A percentile compares a stretch with the other conserved stretches of the same genome.
phyloP scores from a whole-genome alignment of 2,888 invertebrate genomes.

The Chironomus riparius region DNA sequence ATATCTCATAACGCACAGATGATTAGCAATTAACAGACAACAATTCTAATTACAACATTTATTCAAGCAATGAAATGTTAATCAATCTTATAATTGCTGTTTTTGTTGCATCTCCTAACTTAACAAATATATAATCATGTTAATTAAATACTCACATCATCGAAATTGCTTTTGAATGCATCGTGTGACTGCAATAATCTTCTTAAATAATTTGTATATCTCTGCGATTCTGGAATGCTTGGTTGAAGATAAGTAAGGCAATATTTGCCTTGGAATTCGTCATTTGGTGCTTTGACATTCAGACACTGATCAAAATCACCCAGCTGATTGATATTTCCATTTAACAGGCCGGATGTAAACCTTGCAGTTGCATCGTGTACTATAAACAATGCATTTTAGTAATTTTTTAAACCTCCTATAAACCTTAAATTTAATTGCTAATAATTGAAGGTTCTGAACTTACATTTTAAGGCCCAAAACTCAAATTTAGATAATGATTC shows the following conservation, averaged over 20 bases:
- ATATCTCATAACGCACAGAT: too few relatives aligned
- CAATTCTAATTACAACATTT: too few relatives aligned
- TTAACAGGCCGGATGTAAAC: slow-evolving; percentile 47
- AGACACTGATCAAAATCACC: slow-evolving; percentile 49
- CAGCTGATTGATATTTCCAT: slow-evolving; percentile 49
- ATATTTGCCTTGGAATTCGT: slow-evolving; percentile 47
- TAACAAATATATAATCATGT: background rate
- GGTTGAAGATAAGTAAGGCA: slow-evolving; percentile 56
- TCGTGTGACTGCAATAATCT: slow-evolving; percentile 52
- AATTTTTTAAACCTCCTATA: background rate
- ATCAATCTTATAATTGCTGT: too few relatives aligned
- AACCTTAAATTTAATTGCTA: background rate
- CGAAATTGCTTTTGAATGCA: slow-evolving; percentile 53
- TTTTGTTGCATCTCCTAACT: too few relatives aligned
- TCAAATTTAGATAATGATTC: slow-evolving; percentile 29
- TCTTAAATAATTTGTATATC: slow-evolving; percentile 44
- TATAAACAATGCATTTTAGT: background rate
- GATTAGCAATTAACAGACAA: too few relatives aligned
- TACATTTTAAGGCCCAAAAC: slow-evolving; percentile 30
- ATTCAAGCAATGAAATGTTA: too few relatives aligned
- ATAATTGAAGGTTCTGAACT: slow-evolving; percentile 18
- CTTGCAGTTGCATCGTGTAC: slow-evolving; percentile 39
- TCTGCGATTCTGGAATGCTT: slow-evolving; percentile 44
- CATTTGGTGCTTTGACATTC: background rate
- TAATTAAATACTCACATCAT: slow-evolving; percentile 50